These are phyloP conservation scores for Papilio protenor DNA, from an alignment of 2,888 invertebrate species.

Conservation along the genomic window DNA sequence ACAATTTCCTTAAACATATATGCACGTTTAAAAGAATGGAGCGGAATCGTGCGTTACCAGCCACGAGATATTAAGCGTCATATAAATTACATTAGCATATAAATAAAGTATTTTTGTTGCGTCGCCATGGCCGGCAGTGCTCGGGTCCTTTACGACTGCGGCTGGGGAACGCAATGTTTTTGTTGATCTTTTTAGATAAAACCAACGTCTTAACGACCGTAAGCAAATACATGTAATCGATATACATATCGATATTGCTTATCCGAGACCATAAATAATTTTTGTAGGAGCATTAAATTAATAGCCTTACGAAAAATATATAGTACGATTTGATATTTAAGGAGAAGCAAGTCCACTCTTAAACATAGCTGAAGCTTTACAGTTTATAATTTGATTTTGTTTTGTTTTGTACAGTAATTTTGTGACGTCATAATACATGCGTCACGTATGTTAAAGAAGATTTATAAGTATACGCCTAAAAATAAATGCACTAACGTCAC, in stretches of 20 bases:
- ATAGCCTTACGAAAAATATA: slow-evolving; percentile 74
- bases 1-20: slow-evolving; percentile 53
- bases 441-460: neutral
- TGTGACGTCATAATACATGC: neutral
- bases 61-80: slow-evolving; percentile 83
- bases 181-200: slow-evolving; percentile 83
- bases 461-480: slow-evolving; percentile 8
- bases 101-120: slow-evolving; percentile 84
- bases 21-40: slow-evolving; percentile 70
- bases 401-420: neutral
- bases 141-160: slow-evolving; percentile 79
- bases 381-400: neutral
- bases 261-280: slow-evolving; percentile 81
- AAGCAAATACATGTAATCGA: slow-evolving; percentile 82
- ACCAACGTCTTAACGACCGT: slow-evolving; percentile 80
- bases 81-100: slow-evolving; percentile 85
- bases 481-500: slow-evolving; percentile 8
- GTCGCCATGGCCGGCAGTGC: slow-evolving; percentile 69
- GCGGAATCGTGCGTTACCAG: slow-evolving; percentile 83
- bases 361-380: slow-evolving; percentile 4
- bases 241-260: slow-evolving; percentile 78
- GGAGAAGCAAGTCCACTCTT: neutral
- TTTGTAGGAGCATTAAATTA: slow-evolving; percentile 79
- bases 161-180: slow-evolving; percentile 77
- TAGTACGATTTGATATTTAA: slow-evolving; percentile 41